A percentile compares a stretch with the other conserved stretches of the same genome.
phyloP scores from a whole-genome alignment of 1,140 invertebrate genomes.

The Lepidurus couesii region DNA sequence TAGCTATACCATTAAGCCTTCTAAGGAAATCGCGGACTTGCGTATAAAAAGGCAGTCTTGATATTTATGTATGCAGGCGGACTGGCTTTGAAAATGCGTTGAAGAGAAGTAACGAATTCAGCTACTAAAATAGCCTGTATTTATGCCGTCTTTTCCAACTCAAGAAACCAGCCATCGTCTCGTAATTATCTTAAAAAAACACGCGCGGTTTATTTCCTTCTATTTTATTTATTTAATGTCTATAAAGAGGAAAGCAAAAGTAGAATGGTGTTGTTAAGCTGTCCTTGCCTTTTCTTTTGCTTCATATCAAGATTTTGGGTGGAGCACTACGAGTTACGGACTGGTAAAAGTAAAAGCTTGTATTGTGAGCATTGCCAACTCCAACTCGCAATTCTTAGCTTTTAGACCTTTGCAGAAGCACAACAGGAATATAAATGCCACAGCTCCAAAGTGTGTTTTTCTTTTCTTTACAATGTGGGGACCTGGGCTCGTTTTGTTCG shows the following conservation, averaged over 20 bases:
- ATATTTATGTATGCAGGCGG: neutral
- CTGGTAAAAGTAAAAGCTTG: neutral
- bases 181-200: neutral
- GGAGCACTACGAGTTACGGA: neutral
- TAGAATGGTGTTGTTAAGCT: neutral
- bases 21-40: neutral
- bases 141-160: slow-evolving; percentile 4
- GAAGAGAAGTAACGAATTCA: too few relatives aligned
- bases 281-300: neutral
- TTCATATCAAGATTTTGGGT: neutral
- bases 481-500: too few relatives aligned
- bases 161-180: neutral
- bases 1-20: slow-evolving; percentile 12
- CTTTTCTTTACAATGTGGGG: too few relatives aligned
- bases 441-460: too few relatives aligned
- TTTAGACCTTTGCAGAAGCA: too few relatives aligned
- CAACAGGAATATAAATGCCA: too few relatives aligned
- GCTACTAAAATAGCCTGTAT: neutral
- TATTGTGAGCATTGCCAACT: neutral
- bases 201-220: neutral
- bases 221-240: too few relatives aligned
- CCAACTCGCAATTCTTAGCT: neutral
- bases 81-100: too few relatives aligned
- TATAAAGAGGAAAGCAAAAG: too few relatives aligned
- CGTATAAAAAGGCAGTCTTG: neutral